A percentile compares a stretch with the other conserved stretches of the same genome.
These are phyloP conservation scores for Toxotes jaculatrix DNA, from an alignment of 2,113 vertebrate genomes.

Conservation along the genomic window DNA sequence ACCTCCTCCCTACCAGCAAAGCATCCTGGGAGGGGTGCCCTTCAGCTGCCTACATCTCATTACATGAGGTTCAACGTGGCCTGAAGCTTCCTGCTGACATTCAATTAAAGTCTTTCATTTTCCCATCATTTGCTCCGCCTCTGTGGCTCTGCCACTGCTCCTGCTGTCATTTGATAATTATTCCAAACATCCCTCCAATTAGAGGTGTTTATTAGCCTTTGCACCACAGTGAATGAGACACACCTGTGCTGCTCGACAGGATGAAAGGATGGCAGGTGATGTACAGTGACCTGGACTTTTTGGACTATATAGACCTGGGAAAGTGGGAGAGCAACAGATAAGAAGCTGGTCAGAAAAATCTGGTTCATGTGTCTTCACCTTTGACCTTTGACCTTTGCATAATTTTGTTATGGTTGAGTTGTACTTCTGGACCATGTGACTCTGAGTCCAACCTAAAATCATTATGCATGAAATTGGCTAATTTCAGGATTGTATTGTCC, in stretches of 20 bases:
- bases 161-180: constrained; percentile 72
- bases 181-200: constrained; percentile 59
- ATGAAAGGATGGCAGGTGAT: constrained; percentile 1
- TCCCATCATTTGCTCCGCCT: constrained; percentile 59
- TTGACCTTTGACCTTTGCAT: constrained; percentile 12
- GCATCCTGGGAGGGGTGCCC: constrained; percentile 65
- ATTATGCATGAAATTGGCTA: background rate
- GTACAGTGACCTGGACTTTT: background rate
- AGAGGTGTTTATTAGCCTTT: constrained; percentile 38
- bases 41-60: constrained; percentile 70
- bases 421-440: background rate
- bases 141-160: constrained; percentile 33
- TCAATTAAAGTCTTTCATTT: constrained; percentile 75
- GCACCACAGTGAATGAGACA: background rate
- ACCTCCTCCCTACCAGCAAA: constrained; percentile 32
- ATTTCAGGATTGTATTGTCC: constrained; percentile 16
- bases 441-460: constrained; percentile 21
- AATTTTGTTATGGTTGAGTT: constrained; percentile 3
- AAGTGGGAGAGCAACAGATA: background rate
- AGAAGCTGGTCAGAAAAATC: background rate
- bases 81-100: constrained; percentile 73
- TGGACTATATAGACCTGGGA: background rate
- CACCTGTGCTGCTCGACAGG: constrained; percentile 41
- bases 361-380: constrained; percentile 17
- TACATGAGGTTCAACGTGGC: constrained; percentile 63